A percentile compares a stretch with the other conserved stretches of the same genome.
Evolutionary conservation across 2,113 vertebrate genomes (phyloP).

Genomic region (Callithrix jacchus): DNA sequence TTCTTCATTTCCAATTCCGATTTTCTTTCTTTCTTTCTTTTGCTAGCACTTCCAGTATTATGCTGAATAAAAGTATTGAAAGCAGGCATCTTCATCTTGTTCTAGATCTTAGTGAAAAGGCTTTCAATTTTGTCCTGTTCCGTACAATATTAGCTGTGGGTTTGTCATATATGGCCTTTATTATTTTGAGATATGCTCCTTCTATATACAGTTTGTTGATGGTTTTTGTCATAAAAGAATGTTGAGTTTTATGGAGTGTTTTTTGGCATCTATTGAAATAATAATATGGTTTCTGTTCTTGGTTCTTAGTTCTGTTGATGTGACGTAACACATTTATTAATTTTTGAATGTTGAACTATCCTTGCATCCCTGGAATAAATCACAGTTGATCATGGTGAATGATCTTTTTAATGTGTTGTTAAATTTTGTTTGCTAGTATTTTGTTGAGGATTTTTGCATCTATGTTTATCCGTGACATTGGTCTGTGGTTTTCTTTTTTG

Average conservation of each 20-base stretch:
- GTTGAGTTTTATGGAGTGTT: not conserved
- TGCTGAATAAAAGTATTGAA: not conserved
- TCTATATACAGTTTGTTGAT: not conserved
- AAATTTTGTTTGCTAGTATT: not conserved
- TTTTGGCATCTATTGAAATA: not conserved
- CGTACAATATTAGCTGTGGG: not conserved
- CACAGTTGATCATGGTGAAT: not conserved
- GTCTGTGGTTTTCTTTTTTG: not conserved
- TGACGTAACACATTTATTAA: not conserved
- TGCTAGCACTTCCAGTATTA: not conserved
- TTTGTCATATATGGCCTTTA: not conserved
- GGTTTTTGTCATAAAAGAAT: not conserved
- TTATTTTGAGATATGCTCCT: not conserved
- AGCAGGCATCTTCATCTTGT: not conserved
- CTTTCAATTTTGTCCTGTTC: not conserved
- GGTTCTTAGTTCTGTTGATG: not conserved
- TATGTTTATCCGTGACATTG: not conserved
- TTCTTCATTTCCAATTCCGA: not conserved
- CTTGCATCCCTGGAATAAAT: not conserved
- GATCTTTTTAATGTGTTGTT: not conserved
- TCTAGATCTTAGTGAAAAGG: not conserved
- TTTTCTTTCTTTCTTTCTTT: not conserved
- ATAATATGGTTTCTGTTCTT: not conserved
- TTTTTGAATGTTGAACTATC: not conserved
- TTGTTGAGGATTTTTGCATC: not conserved